Percentiles rank a stretch among this genome's conserved stretches.
phyloP scores from a whole-genome alignment of 2,797 vertebrate species.

The Bufotes viridis region DNA sequence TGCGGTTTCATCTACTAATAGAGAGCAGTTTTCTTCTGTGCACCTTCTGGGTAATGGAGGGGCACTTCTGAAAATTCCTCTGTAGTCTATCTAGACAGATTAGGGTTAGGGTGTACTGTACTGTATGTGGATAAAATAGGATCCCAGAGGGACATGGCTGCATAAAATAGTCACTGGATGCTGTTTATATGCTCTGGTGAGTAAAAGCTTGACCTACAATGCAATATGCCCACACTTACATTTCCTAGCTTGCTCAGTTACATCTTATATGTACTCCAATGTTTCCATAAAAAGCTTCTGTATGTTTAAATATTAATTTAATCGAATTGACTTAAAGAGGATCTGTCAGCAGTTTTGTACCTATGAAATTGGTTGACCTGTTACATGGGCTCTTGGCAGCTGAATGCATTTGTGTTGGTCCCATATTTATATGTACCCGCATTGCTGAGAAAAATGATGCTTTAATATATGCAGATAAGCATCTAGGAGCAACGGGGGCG shows the following conservation, averaged over 20 bases:
- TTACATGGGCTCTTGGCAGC: too few species aligned
- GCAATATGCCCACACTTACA: neutral
- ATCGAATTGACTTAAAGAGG: neutral
- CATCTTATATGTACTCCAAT: neutral
- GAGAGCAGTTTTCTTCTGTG: slow-evolving; percentile 26
- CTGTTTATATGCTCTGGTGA: neutral
- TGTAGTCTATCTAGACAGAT: neutral
- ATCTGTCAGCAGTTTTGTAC: too few species aligned
- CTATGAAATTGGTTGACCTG: too few species aligned
- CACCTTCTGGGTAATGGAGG: slow-evolving; percentile 1
- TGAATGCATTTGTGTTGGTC: too few species aligned
- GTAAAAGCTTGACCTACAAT: neutral
- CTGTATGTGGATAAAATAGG: neutral
- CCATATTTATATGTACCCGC: too few species aligned
- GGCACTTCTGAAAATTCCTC: neutral
- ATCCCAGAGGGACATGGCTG: neutral
- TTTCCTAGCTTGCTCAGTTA: neutral
- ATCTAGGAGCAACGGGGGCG: too few species aligned
- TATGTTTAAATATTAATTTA: too few species aligned
- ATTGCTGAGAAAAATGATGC: too few species aligned
- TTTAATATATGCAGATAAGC: too few species aligned
- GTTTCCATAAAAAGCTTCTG: neutral
- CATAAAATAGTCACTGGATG: neutral
- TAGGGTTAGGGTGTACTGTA: neutral
- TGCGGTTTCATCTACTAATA: slow-evolving; percentile 28